phyloP scores from a whole-genome alignment of 2,797 vertebrate genomes.

The Corythornis leucogaster region DNA sequence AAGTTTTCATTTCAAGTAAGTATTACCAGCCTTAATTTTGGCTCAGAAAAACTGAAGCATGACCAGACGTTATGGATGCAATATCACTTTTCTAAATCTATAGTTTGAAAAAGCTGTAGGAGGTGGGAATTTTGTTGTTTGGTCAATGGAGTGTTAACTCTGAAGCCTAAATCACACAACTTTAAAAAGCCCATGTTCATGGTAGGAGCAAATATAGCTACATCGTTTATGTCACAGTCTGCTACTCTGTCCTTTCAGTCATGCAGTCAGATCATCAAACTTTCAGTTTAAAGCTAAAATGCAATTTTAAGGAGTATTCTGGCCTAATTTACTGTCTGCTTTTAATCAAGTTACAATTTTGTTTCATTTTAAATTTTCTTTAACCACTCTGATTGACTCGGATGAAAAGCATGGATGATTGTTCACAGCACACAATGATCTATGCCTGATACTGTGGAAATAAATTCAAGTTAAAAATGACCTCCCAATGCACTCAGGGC shows the following conservation, averaged over 20 bases:
- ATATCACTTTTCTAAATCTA: not conserved
- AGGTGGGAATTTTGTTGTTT: constrained; percentile 17
- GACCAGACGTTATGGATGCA: not conserved
- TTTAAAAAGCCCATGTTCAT: constrained; percentile 22
- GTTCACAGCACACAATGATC: constrained; percentile 17
- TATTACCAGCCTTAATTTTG: constrained; percentile 44
- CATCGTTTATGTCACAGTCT: constrained; percentile 45
- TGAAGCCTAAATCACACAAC: constrained; percentile 28
- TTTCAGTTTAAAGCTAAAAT: constrained; percentile 44
- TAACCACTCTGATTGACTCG: constrained; percentile 36
- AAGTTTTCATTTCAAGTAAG: constrained; percentile 41
- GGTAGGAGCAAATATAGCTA: constrained; percentile 25
- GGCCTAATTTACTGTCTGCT: constrained; percentile 50
- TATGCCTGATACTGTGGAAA: constrained; percentile 32
- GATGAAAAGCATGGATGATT: constrained; percentile 59
- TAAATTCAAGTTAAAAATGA: constrained; percentile 67
- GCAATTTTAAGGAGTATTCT: constrained; percentile 42
- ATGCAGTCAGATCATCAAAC: constrained; percentile 47
- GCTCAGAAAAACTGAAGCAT: not conserved
- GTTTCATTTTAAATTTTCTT: constrained; percentile 58
- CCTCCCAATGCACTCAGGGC: constrained; percentile 53
- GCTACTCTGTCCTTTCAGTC: constrained; percentile 48
- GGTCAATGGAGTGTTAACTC: constrained; percentile 38
- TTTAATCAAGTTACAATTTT: constrained; percentile 63
- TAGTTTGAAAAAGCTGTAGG: constrained; percentile 8